Evolutionary conservation across 2,888 invertebrate genomes (phyloP), one percentile per base, ranked within the genome.

Genomic region (Drosophila antonietae): DNA sequence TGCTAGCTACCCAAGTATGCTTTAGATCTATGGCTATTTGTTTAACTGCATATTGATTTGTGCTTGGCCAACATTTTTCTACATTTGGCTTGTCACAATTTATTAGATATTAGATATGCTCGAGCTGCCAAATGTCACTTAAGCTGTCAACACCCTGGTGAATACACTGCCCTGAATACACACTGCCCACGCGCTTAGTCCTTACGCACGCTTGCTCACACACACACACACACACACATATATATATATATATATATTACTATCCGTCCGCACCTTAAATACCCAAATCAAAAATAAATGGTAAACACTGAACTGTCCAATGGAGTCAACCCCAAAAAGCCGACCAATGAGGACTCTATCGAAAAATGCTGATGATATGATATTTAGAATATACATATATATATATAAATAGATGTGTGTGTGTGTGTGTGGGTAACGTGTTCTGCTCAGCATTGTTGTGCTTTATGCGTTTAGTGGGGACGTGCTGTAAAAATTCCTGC

Each of bases 261-360:
- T 64, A 62, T 63, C 76, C 69, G 75, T 88, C 82, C 86, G 73
- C 90, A 89, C 86, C 86, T 89, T 89, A 89, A 87, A 85, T 88
- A 89, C 86, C 86, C 90, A 87, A 87, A 89, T 87, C 86, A 87
- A 89, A 89, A 89, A 89, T 89, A 88, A 88, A 88, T 83, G 86
- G 79, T 83, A 89, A 81, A 89, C 84, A 89, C 78, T 81, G 74
- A 75, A 89, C 73, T 77, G 75, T 84, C 80, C 87, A 63, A 57
- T 41, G 31, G 57, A 79, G 73, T 64, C 80, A 80, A 75, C 68
- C 72, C 87, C 67, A 58, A 58, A 55, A 56, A 46, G 46, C 47
- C 63, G 58, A 35, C 68, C 61, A 68, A 68, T 68, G 62, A 69
- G 78, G 73, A 80, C 65, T 88, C 83, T 80, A 89, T 80, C 84